A percentile compares a stretch with the other conserved stretches of the same genome.
Conservation (phyloP, 37 sponge, comb jelly and placozoan species). For the Lycopodina hypogea region DNA sequence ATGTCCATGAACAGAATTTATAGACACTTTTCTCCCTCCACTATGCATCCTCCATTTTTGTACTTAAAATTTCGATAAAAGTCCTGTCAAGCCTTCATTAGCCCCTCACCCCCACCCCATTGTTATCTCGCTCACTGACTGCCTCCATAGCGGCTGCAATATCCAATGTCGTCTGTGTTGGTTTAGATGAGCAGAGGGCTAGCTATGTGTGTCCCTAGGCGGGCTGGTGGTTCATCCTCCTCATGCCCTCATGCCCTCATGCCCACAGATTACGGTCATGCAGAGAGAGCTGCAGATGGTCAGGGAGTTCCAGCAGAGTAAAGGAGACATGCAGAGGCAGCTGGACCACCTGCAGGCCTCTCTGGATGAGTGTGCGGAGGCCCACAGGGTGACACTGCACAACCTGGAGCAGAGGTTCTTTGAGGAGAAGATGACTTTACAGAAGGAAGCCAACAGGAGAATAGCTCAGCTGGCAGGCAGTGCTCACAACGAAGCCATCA, state of each 20-base stretch:
- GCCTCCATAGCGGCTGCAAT: too few relatives aligned
- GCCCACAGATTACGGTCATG: constrained; percentile 49
- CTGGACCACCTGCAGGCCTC: constrained; percentile 55
- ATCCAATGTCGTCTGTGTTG: too few relatives aligned
- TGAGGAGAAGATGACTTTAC: constrained; percentile 59
- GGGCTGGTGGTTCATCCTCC: too few relatives aligned
- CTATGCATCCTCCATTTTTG: too few relatives aligned
- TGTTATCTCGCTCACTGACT: too few relatives aligned
- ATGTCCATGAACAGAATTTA: not conserved
- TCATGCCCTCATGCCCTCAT: too few relatives aligned
- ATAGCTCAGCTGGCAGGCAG: constrained; percentile 83
- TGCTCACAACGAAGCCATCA: constrained; percentile 91
- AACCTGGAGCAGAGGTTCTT: constrained; percentile 65
- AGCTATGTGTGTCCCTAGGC: too few relatives aligned
- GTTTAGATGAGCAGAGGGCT: too few relatives aligned
- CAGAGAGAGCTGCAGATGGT: constrained; percentile 85
- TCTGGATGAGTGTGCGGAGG: constrained; percentile 29
- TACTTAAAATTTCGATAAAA: too few relatives aligned
- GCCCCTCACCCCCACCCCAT: too few relatives aligned
- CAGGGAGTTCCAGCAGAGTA: constrained; percentile 75
- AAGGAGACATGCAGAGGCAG: constrained; percentile 78
- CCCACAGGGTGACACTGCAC: constrained; percentile 52
- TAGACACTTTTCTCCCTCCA: too few relatives aligned
- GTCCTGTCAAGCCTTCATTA: too few relatives aligned
- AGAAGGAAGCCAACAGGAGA: constrained; percentile 87